Conservation (phyloP, 1,140 invertebrate species). For the Trichoplusia ni region DNA sequence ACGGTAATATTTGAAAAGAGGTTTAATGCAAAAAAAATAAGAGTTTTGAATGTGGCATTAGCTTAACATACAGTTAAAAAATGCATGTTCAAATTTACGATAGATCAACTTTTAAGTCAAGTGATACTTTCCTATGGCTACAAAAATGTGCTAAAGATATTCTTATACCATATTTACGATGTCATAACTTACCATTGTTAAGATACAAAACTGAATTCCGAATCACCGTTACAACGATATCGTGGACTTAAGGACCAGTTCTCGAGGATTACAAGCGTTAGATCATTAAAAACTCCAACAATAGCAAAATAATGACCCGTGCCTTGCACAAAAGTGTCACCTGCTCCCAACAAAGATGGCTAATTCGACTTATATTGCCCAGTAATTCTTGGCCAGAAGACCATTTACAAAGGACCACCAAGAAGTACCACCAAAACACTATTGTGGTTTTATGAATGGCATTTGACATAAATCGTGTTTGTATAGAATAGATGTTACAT, state of each 20-base stretch:
- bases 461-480: constrained; percentile 23
- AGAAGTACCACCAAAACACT: constrained; percentile 41
- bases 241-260: not conserved
- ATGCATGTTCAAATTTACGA: no score
- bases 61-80: no score
- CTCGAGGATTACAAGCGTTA: not conserved
- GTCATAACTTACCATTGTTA: no score
- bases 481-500: not conserved
- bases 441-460: constrained; percentile 36
- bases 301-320: constrained; percentile 39
- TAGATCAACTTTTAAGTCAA: no score
- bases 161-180: no score
- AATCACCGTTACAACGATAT: no score
- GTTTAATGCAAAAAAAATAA: no score
- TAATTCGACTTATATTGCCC: constrained; percentile 49
- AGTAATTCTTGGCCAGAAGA: constrained; percentile 21
- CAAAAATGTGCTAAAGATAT: no score
- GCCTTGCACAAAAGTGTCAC: constrained; percentile 33
- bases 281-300: constrained; percentile 4
- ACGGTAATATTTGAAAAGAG: no score
- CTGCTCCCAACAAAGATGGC: constrained; percentile 39
- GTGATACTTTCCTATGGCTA: no score
- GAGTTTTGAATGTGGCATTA: no score
- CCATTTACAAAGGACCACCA: constrained; percentile 48
- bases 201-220: no score